Evolutionary conservation across 2,113 vertebrate species (phyloP), one percentile per base, ranked within the genome.

Genomic region (Elaphurus davidianus): DNA sequence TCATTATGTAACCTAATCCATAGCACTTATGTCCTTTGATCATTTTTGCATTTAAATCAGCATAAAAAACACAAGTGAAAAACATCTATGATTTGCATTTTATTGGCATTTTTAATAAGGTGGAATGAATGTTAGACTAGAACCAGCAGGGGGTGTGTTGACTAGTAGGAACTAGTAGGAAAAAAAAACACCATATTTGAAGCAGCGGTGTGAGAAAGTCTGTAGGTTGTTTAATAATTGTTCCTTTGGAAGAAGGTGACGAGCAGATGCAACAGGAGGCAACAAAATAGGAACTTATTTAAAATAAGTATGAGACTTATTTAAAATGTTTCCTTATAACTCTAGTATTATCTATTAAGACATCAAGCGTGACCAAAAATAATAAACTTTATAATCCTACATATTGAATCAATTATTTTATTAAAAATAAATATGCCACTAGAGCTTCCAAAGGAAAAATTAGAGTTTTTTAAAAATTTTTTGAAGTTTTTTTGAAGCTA

Each of bases 81-180:
- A 98, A 97, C 40, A 97, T 97, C 16, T 81, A 79, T 98, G 94
- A 98, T 98, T 96, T 57, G 7, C 92, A 97, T 98, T 94, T 95
- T 96, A 97, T 97, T 98, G 98, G 94, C 79, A 76, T 98, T 98
- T 98, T 96, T 60, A 93, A 91, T 95, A 97, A 98, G 67, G 94
- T 97, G 92, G 87, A 98, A 98, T 98, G 95, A 97, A 94, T 98
- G 84, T 95, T 45, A 5, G 96, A 94, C 94, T 98, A 96, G 81
- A 98, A 94, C 95, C 98, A 99, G 96, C 93, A 0, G 98, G 98
- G 98, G 98, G 90, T 98, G 59, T 97, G 97, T 97, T 98, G 97
- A 97, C 90, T 91, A 98, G 76, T 90, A 97, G 60, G 71, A 85
- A 64, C 74, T 9, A 62, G 81, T 6, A 78, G 50, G 33, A 25